These are phyloP conservation scores for Hyposoter dolosus DNA, from an alignment of 2,888 invertebrate genomes.

Conservation along the genomic window DNA sequence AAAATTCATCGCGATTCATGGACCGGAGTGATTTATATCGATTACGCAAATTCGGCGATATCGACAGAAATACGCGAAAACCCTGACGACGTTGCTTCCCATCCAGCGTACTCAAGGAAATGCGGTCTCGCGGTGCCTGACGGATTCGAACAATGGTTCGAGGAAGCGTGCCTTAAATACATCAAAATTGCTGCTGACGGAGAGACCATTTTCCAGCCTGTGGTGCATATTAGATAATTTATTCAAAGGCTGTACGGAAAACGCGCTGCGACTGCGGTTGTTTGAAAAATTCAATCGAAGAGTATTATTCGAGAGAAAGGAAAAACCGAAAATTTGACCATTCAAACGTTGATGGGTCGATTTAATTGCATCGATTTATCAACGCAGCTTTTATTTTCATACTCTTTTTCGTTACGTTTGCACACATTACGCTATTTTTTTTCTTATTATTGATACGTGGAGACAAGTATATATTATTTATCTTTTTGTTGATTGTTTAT, in stretches of 20 bases:
- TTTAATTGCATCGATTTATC: slow-evolving; percentile 1
- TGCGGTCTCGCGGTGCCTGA: slow-evolving; percentile 86
- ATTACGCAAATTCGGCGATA: slow-evolving; percentile 89
- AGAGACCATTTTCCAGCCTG: slow-evolving; percentile 85
- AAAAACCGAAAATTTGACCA: background rate
- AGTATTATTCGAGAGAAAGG: slow-evolving; percentile 9
- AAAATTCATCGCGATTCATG: slow-evolving; percentile 84
- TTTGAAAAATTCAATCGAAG: slow-evolving; percentile 21
- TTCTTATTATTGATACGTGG: slow-evolving; percentile 24
- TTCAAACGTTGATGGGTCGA: slow-evolving; percentile 3
- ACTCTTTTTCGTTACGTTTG: slow-evolving; percentile 27
- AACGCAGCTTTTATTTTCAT: background rate
- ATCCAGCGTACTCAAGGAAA: slow-evolving; percentile 88
- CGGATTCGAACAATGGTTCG: slow-evolving; percentile 84
- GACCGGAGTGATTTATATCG: slow-evolving; percentile 88
- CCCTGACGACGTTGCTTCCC: slow-evolving; percentile 87
- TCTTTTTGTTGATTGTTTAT: slow-evolving; percentile 63
- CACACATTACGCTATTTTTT: slow-evolving; percentile 11
- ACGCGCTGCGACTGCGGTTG: slow-evolving; percentile 25
- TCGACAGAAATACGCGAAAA: slow-evolving; percentile 87
- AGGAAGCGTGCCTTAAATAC: slow-evolving; percentile 82
- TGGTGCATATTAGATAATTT: slow-evolving; percentile 65
- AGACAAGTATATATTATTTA: slow-evolving; percentile 36
- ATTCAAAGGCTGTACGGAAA: slow-evolving; percentile 48
- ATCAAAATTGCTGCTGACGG: slow-evolving; percentile 84